Conservation (phyloP, 1,140 invertebrate genomes). For the Nasonia longicornis region DNA sequence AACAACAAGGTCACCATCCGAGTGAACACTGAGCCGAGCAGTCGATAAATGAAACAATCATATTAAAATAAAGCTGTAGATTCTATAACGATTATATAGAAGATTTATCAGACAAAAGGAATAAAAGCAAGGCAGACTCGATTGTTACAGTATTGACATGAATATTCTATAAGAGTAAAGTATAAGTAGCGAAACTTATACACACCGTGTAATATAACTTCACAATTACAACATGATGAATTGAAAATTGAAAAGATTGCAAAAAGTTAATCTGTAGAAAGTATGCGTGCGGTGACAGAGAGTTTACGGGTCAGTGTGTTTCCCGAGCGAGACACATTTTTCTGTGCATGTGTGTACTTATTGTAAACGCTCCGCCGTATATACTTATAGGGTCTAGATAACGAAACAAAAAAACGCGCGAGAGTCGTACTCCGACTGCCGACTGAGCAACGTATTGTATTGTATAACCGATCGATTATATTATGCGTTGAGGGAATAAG, state of each 20-base stretch:
- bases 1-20: constrained; percentile 67
- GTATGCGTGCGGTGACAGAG: constrained; percentile 7
- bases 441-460: constrained; percentile 6
- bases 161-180: constrained; percentile 37
- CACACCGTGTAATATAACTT: constrained; percentile 35
- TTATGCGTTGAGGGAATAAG: not conserved
- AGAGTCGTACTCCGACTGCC: constrained; percentile 10
- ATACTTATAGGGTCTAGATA: constrained; percentile 3
- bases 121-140: constrained; percentile 10
- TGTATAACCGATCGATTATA: not conserved
- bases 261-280: constrained; percentile 29
- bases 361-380: not conserved
- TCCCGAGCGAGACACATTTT: not conserved
- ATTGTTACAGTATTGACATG: constrained; percentile 44
- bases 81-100: not conserved
- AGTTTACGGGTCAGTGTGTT: constrained; percentile 25
- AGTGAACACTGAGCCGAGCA: constrained; percentile 63
- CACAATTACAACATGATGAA: not conserved
- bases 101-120: not conserved
- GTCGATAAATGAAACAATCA: constrained; percentile 56
- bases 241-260: not conserved
- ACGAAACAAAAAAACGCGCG: not conserved
- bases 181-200: constrained; percentile 27
- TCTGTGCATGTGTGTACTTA: not conserved
- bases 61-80: not conserved